phyloP scores from a whole-genome alignment of 2,113 vertebrate genomes.

The Tringa solitaria region DNA sequence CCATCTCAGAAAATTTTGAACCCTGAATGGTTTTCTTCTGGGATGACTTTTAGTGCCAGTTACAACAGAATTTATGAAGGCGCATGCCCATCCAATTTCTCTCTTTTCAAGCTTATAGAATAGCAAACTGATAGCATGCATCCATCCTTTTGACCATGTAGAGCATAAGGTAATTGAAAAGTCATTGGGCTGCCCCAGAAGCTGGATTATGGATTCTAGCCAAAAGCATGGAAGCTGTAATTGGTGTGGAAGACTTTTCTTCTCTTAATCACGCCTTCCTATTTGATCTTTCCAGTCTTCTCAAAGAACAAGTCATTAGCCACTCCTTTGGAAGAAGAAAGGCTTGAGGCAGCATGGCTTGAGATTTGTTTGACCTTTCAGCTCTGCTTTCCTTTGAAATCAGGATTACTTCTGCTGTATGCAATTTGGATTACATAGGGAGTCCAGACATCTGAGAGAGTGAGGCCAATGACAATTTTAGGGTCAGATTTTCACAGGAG shows the following conservation, averaged over 20 bases:
- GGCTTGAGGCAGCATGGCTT: background rate
- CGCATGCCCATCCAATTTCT: background rate
- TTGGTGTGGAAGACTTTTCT: background rate
- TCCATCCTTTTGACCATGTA: background rate
- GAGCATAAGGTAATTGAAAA: background rate
- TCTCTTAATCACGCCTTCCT: background rate
- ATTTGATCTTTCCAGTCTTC: constrained; percentile 27
- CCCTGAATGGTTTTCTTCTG: background rate
- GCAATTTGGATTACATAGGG: background rate
- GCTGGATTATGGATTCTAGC: background rate
- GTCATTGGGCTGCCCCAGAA: background rate
- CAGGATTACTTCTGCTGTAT: background rate
- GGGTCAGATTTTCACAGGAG: background rate
- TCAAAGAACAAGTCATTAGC: constrained; percentile 25
- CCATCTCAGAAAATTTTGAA: background rate
- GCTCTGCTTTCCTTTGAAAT: background rate
- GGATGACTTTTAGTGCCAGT: background rate
- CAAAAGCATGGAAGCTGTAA: background rate
- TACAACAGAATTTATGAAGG: background rate
- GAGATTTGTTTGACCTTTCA: constrained; percentile 4
- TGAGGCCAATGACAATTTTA: background rate
- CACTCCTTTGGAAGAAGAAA: constrained; percentile 17
- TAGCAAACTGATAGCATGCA: background rate
- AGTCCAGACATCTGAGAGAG: background rate
- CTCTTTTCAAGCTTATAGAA: background rate